A percentile compares a stretch with the other conserved stretches of the same genome.
Conservation (phyloP, 2,888 invertebrate species). For the Augiades crinisus region DNA sequence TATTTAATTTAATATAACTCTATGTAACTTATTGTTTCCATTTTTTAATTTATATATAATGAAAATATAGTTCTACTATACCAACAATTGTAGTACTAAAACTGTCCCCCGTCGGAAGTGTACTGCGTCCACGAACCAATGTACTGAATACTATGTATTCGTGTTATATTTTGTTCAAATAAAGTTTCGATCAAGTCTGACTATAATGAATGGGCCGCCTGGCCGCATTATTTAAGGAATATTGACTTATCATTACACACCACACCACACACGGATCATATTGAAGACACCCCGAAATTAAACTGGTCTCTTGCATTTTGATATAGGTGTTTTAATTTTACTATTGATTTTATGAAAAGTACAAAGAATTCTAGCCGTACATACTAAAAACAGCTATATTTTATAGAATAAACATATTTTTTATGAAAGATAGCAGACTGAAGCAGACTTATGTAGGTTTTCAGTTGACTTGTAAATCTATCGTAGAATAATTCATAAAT, state of each 20-base stretch:
- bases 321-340: constrained; percentile 15
- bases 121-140: constrained; percentile 31
- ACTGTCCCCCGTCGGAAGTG: constrained; percentile 45
- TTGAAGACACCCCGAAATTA: constrained; percentile 9
- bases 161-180: constrained; percentile 57
- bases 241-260: constrained; percentile 60
- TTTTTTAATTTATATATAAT: constrained; percentile 78
- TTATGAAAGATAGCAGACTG: no score
- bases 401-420: no score
- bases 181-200: constrained; percentile 69
- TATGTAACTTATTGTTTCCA: constrained; percentile 79
- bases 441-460: no score
- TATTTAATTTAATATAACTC: constrained; percentile 61
- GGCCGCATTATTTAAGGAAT: constrained; percentile 54
- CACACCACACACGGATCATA: constrained; percentile 24
- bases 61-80: constrained; percentile 79
- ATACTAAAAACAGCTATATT: no score
- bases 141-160: constrained; percentile 71
- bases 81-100: constrained; percentile 56
- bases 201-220: constrained; percentile 54
- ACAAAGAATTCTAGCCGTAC: not conserved
- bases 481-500: no score
- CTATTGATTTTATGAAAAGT: not conserved
- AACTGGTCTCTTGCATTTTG: constrained; percentile 17
- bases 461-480: no score